These are phyloP conservation scores for Numenius arquata DNA, from an alignment of 2,113 vertebrate species.

Conservation along the genomic window DNA sequence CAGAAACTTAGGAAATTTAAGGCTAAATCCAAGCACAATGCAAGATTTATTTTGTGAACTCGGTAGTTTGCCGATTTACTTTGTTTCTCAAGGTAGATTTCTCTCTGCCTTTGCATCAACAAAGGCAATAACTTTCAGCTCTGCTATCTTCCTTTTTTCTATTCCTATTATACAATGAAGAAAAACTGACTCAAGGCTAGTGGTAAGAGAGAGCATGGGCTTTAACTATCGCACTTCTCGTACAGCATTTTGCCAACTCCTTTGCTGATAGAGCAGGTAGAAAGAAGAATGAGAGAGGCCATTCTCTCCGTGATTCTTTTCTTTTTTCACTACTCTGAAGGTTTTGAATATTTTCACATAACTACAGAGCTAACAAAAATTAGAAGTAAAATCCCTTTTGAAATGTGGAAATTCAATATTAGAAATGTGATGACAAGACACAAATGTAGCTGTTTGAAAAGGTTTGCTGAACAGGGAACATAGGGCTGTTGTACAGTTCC, in stretches of 20 bases:
- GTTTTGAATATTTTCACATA: neutral
- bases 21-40: neutral
- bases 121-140: neutral
- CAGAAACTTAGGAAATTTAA: neutral
- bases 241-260: neutral
- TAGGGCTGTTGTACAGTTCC: neutral
- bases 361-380: neutral
- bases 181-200: neutral
- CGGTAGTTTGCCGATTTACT: neutral
- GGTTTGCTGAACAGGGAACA: neutral
- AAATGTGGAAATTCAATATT: slow-evolving; percentile 15
- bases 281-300: neutral
- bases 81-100: neutral
- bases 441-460: slow-evolving; percentile 1
- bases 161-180: neutral
- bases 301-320: neutral
- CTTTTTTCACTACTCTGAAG: neutral
- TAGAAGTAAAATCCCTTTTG: neutral
- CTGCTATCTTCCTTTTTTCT: neutral
- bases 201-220: neutral
- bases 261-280: neutral
- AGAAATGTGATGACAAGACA: slow-evolving; percentile 34
- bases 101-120: neutral
- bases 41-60: neutral
- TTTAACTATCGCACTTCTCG: neutral